Evolutionary conservation across 2,113 vertebrate species (phyloP), one percentile per base, ranked within the genome.

Genomic region (Syrmaticus mikado): DNA sequence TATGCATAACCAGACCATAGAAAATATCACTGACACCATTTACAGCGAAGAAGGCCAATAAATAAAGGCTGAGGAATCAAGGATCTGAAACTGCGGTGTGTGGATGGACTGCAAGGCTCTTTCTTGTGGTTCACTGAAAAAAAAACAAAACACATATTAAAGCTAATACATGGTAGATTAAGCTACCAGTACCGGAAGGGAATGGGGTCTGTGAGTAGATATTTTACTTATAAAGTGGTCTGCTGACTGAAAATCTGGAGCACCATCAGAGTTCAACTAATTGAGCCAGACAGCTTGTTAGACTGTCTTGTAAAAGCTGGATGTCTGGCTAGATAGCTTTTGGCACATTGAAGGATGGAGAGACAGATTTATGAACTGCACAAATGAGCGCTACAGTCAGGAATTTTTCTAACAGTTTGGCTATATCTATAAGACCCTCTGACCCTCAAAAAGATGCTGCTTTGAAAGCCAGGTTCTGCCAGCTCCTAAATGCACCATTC

Each of bases 301-400:
- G 93, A 94, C 93, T 92, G 95, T 92, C 89, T 95, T 96, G 79
- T 82, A 90, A 94, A 92, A 96, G 48, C 83, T 96, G 94, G 70
- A 93, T 95, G 92, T 89, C 95, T 96, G 95, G 83, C 90, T 95
- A 96, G 95, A 95, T 96, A 94, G 90, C 84, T 94, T 93, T 87
- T 96, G 96, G 94, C 94, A 82, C 74, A 93, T 87, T 48, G 92
- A 95, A 90, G 89, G 92, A 75, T 3, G 88, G 83, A 82, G 73
- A 96, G 61, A 43, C 85, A 95, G 93, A 96, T 96, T 95, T 96
- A 96, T 90, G 92, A 88, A 92, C 93, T 90, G 92, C 93, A 94
- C 92, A 89, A 92, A 85, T 79, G 48, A 93, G 41, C 2, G 2
- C 68, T 95, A 62, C 62, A 68, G 62, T 89, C 78, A 78, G 89